A percentile compares a stretch with the other conserved stretches of the same genome.
phyloP scores from a whole-genome alignment of 2,797 vertebrate genomes.

The Enteromius paludinosus region DNA sequence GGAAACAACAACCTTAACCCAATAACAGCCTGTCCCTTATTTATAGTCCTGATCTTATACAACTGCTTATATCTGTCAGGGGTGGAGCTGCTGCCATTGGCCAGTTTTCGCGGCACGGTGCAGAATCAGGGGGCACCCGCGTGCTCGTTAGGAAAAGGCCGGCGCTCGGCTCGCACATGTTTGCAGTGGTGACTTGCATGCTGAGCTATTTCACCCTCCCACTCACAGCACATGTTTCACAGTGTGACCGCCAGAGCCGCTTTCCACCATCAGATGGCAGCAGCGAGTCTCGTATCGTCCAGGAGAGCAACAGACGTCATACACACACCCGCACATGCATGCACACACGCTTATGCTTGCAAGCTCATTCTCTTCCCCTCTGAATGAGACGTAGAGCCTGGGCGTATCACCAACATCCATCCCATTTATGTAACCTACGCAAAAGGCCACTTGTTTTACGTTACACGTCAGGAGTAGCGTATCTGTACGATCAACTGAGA shows the following conservation, averaged over 20 bases:
- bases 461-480: background rate
- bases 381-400: background rate
- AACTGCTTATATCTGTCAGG: constrained; percentile 60
- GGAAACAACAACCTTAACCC: background rate
- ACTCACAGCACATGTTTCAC: constrained; percentile 59
- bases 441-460: constrained; percentile 10
- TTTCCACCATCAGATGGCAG: constrained; percentile 59
- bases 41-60: constrained; percentile 67
- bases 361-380: constrained; percentile 5
- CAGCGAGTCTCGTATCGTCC: background rate
- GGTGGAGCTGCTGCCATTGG: constrained; percentile 41
- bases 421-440: constrained; percentile 49
- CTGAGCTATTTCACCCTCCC: constrained; percentile 42
- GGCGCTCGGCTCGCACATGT: constrained; percentile 64
- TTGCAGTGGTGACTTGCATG: constrained; percentile 50
- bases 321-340: constrained; percentile 19
- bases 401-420: constrained; percentile 34
- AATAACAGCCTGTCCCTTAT: constrained; percentile 50
- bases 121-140: constrained; percentile 57
- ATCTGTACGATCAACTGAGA: background rate
- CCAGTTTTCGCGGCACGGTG: constrained; percentile 55
- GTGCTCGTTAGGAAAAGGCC: constrained; percentile 28
- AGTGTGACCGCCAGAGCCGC: constrained; percentile 64
- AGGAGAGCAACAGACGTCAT: constrained; percentile 1
- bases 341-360: background rate